Conservation (phyloP, 2,797 vertebrate species). For the Tangara arthus region DNA sequence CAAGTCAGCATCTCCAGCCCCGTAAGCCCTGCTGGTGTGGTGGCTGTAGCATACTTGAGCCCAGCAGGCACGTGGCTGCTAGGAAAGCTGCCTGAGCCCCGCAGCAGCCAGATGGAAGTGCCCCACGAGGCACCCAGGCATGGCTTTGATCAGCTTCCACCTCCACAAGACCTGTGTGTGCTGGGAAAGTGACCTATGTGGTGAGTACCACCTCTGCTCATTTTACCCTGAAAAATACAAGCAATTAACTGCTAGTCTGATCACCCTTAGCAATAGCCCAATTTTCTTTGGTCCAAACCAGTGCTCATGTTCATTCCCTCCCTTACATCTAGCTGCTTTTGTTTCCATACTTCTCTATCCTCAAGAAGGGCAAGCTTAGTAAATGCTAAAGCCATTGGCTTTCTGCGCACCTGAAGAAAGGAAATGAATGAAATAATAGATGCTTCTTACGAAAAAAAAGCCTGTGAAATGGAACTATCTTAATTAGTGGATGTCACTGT, state of each 20-base stretch:
- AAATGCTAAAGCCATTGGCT: not conserved
- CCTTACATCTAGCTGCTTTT: not conserved
- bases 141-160: too few species aligned
- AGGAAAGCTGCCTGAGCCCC: not conserved
- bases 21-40: fast-evolving
- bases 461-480: not conserved
- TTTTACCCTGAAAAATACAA: not conserved
- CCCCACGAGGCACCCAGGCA: too few species aligned
- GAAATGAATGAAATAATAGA: not conserved
- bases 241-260: not conserved
- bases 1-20: not conserved
- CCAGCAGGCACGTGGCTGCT: not conserved
- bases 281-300: not conserved
- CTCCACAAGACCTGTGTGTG: not conserved
- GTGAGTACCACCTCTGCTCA: not conserved
- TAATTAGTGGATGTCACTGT: not conserved
- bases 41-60: not conserved
- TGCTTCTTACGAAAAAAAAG: not conserved
- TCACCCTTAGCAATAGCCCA: not conserved
- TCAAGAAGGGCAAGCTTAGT: not conserved
- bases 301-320: not conserved
- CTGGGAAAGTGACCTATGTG: not conserved
- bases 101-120: not conserved
- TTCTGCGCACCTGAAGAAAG: not conserved
- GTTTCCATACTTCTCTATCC: not conserved